These are phyloP conservation scores for Euthynnus affinis DNA, from an alignment of 2,797 vertebrate species.

Conservation along the genomic window DNA sequence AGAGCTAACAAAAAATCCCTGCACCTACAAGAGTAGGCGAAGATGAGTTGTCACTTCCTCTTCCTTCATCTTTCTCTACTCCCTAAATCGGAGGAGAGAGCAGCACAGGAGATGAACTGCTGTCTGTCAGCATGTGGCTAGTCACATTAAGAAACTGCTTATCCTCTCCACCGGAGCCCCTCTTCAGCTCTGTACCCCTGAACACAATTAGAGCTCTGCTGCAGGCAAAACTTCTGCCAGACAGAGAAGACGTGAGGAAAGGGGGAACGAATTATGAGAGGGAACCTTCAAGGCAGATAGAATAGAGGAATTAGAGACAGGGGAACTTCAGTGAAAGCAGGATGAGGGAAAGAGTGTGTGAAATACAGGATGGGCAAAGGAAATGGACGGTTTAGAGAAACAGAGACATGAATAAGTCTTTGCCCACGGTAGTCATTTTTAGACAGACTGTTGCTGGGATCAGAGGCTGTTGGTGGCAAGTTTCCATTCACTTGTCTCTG, in stretches of 20 bases:
- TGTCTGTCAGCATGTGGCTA: slow-evolving; percentile 52
- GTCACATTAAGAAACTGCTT: slow-evolving; percentile 48
- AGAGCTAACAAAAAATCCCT: background rate
- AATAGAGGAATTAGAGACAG: slow-evolving; percentile 33
- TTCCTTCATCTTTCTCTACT: background rate
- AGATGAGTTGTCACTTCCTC: background rate
- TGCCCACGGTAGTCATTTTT: slow-evolving; percentile 27
- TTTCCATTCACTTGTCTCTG: slow-evolving; percentile 14
- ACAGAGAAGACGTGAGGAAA: slow-evolving; percentile 25
- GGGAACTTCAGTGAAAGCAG: slow-evolving; percentile 35
- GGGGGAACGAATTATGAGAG: slow-evolving; percentile 24
- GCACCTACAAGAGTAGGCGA: background rate
- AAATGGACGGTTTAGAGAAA: slow-evolving; percentile 10
- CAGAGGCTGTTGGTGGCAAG: slow-evolving; percentile 12
- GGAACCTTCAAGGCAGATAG: slow-evolving; percentile 11
- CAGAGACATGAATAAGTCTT: slow-evolving; percentile 12
- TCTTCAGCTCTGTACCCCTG: slow-evolving; percentile 5
- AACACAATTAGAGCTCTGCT: slow-evolving; percentile 43
- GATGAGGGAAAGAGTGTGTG: background rate
- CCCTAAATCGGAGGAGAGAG: background rate
- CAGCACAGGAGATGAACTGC: slow-evolving; percentile 37
- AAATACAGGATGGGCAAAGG: slow-evolving; percentile 16
- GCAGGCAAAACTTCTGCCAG: slow-evolving; percentile 30
- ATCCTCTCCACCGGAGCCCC: slow-evolving; percentile 17
- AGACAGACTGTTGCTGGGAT: slow-evolving; percentile 17